These are phyloP conservation scores for Teleogryllus oceanicus DNA, from an alignment of 2,888 invertebrate species.

Conservation along the genomic window DNA sequence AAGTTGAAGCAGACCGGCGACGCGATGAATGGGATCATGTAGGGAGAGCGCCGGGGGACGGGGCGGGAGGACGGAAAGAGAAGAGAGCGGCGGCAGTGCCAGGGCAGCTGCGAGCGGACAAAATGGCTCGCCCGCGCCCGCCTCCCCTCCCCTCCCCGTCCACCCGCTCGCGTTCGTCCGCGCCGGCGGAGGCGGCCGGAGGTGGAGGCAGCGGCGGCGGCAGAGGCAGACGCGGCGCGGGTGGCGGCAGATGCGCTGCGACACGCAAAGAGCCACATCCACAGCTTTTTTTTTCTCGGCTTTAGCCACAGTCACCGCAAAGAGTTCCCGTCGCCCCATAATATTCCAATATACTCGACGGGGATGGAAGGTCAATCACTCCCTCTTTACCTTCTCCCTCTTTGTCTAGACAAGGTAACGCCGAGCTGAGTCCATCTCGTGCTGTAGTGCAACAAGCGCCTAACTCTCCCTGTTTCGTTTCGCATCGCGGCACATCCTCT, in stretches of 20 bases:
- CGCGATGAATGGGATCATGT: background rate
- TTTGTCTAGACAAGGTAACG: slow-evolving; percentile 30
- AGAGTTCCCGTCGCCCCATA: too few relatives aligned
- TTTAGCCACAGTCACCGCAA: too few relatives aligned
- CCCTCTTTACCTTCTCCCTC: slow-evolving; percentile 21
- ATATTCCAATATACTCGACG: background rate
- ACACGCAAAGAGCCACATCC: too few relatives aligned
- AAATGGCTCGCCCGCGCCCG: background rate
- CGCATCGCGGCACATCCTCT: slow-evolving; percentile 18
- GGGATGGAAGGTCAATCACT: slow-evolving; percentile 32
- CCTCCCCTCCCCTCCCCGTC: background rate
- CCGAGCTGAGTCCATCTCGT: slow-evolving; percentile 26
- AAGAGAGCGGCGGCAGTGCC: background rate
- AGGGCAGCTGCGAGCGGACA: background rate
- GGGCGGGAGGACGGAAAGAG: background rate
- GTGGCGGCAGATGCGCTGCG: background rate
- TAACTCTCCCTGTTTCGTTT: slow-evolving; percentile 22
- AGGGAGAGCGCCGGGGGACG: too few relatives aligned
- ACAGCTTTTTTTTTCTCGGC: too few relatives aligned
- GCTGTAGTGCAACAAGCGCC: slow-evolving; percentile 27
- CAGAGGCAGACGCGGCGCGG: background rate
- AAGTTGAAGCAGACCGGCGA: background rate
- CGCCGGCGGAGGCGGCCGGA: background rate
- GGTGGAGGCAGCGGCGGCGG: slow-evolving; percentile 23
- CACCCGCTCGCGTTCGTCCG: background rate